phyloP scores from a whole-genome alignment of 64 coral and sea anemone species.

The Stylophora pistillata region DNA sequence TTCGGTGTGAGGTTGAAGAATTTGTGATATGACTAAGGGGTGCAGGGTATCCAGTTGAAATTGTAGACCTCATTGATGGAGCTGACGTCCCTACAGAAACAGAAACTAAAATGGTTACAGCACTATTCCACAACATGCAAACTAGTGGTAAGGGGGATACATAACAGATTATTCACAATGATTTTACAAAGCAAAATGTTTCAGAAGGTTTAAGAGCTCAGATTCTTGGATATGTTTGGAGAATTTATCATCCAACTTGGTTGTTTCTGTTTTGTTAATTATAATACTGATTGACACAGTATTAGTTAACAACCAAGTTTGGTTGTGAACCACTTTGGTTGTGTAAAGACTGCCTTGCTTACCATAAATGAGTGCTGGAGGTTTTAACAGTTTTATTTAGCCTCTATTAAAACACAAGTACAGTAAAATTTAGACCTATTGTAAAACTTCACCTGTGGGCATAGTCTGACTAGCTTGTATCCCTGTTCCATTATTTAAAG shows the following conservation, averaged over 20 bases:
- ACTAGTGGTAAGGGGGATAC: background rate
- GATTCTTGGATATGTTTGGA: too few relatives aligned
- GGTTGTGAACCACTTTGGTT: too few relatives aligned
- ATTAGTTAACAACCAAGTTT: too few relatives aligned
- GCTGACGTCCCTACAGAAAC: background rate
- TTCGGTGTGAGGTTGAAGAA: background rate
- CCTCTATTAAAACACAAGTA: background rate
- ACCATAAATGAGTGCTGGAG: too few relatives aligned
- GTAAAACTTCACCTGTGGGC: background rate
- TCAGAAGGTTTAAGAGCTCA: too few relatives aligned
- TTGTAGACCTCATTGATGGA: constrained; percentile 22
- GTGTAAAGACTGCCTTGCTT: too few relatives aligned
- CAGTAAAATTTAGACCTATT: background rate
- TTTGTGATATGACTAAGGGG: constrained; percentile 44
- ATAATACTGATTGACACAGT: too few relatives aligned
- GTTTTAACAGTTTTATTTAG: too few relatives aligned
- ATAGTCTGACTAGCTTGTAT: background rate
- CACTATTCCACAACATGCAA: background rate
- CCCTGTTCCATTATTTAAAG: constrained; percentile 9
- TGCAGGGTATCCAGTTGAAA: constrained; percentile 52
- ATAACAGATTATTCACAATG: too few relatives aligned
- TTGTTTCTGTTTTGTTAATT: too few relatives aligned
- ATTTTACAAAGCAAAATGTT: too few relatives aligned
- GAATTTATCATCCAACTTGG: too few relatives aligned
- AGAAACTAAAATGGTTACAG: background rate